phyloP scores from a whole-genome alignment of 2,113 vertebrate species.

The Nycticebus coucang region DNA sequence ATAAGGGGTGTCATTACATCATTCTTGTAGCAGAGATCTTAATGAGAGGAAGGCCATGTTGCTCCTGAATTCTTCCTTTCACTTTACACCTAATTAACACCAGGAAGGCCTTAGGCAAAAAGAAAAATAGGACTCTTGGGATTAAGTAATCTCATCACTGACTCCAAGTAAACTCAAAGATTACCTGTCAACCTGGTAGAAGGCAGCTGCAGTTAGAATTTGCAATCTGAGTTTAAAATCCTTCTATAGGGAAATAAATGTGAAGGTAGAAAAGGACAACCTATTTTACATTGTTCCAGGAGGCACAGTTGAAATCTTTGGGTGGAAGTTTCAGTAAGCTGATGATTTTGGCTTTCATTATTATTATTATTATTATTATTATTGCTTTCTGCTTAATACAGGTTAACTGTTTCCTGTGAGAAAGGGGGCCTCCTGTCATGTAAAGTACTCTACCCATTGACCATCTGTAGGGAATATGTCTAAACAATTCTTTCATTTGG shows the following conservation, averaged over 20 bases:
- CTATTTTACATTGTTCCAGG: not conserved
- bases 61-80: conserved; percentile 25
- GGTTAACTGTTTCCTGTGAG: not conserved
- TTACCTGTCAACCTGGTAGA: conserved; percentile 58
- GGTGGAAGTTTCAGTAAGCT: not conserved
- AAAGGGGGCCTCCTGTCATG: not conserved
- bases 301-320: not conserved
- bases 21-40: conserved; percentile 28
- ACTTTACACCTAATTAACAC: conserved; percentile 72
- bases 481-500: conserved; percentile 9
- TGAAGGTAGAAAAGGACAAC: not conserved
- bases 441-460: not conserved
- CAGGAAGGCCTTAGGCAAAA: conserved; percentile 66
- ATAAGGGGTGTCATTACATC: conserved; percentile 35
- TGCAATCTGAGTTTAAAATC: conserved; percentile 24
- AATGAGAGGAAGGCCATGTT: conserved; percentile 19
- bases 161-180: conserved; percentile 54
- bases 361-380: too few relatives aligned
- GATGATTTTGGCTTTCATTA: not conserved
- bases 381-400: not conserved
- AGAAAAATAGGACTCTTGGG: conserved; percentile 61
- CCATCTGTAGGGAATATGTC: not conserved
- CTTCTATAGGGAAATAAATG: conserved; percentile 36
- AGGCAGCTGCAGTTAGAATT: conserved; percentile 37
- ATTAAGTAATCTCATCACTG: conserved; percentile 55